Evolutionary conservation across 2,888 invertebrate genomes (phyloP).

Genomic region (Eupelmus urozonus): DNA sequence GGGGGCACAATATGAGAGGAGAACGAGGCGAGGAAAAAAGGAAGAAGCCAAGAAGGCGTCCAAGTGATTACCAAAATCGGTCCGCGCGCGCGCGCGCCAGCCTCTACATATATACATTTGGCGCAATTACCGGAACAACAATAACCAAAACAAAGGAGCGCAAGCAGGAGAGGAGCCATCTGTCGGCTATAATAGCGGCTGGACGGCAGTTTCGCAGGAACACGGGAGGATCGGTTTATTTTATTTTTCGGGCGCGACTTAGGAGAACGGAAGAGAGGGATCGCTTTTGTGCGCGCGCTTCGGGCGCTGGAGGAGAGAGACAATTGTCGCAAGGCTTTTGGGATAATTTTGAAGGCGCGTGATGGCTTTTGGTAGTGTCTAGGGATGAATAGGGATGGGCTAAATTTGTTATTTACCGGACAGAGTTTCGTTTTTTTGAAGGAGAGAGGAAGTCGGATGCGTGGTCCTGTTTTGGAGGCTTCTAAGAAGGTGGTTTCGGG

Average conservation of each 20-base stretch:
- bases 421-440: too few relatives aligned
- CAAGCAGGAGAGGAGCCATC: constrained; percentile 70
- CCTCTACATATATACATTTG: constrained; percentile 5
- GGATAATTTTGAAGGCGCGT: too few relatives aligned
- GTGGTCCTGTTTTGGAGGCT: too few relatives aligned
- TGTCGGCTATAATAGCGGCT: constrained; percentile 67
- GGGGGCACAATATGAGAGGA: constrained; percentile 32
- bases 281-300: constrained; percentile 37
- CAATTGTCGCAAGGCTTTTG: too few relatives aligned
- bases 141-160: constrained; percentile 73
- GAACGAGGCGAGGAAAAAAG: background rate
- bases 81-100: constrained; percentile 3
- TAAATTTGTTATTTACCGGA: too few relatives aligned
- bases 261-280: constrained; percentile 54
- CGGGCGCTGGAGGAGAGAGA: too few relatives aligned
- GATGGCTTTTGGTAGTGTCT: too few relatives aligned
- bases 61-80: constrained; percentile 72
- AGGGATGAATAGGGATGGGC: too few relatives aligned
- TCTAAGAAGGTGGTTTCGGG: too few relatives aligned
- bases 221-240: constrained; percentile 37
- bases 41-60: constrained; percentile 59
- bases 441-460: too few relatives aligned
- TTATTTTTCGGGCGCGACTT: constrained; percentile 46
- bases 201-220: constrained; percentile 52
- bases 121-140: constrained; percentile 75